Percentiles rank a stretch among this genome's conserved stretches.
phyloP scores from a whole-genome alignment of 1,140 invertebrate species.

The Pinna nobilis region DNA sequence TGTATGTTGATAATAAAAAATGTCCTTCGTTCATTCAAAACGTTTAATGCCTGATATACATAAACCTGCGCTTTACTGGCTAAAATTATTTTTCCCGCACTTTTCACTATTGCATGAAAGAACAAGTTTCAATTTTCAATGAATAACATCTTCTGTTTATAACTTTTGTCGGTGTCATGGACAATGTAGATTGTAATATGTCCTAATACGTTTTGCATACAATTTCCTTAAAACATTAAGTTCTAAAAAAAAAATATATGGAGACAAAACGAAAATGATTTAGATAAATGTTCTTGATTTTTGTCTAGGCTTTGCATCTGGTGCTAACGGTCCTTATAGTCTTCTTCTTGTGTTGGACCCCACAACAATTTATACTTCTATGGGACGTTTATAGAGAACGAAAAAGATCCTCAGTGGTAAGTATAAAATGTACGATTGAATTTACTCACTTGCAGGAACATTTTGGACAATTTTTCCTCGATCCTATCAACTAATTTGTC shows the following conservation, averaged over 20 bases:
- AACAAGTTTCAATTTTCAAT: neutral
- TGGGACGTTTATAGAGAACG: slow-evolving; percentile 37
- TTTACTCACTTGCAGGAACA: neutral
- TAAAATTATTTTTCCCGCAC: too few relatives aligned
- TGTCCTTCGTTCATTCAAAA: too few relatives aligned
- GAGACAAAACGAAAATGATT: too few relatives aligned
- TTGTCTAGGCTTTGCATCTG: slow-evolving; percentile 32
- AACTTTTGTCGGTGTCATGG: neutral
- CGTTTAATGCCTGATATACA: too few relatives aligned
- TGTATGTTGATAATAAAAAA: too few relatives aligned
- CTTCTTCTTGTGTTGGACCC: slow-evolving; percentile 43
- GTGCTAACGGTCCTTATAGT: slow-evolving; percentile 30
- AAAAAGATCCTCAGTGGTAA: slow-evolving; percentile 12
- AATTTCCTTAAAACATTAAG: neutral
- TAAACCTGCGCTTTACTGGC: too few relatives aligned
- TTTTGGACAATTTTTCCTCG: neutral
- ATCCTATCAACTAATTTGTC: neutral
- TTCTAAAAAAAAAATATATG: slow-evolving; percentile 17
- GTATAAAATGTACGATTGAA: neutral
- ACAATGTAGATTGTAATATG: neutral
- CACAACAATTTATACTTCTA: slow-evolving; percentile 30
- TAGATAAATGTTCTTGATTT: too few relatives aligned
- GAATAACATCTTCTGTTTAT: neutral
- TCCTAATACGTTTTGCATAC: neutral
- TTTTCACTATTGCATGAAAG: too few relatives aligned